Percentiles rank a stretch among this genome's conserved stretches.
phyloP scores from a whole-genome alignment of 2,797 vertebrate species.

The Galago senegalensis region DNA sequence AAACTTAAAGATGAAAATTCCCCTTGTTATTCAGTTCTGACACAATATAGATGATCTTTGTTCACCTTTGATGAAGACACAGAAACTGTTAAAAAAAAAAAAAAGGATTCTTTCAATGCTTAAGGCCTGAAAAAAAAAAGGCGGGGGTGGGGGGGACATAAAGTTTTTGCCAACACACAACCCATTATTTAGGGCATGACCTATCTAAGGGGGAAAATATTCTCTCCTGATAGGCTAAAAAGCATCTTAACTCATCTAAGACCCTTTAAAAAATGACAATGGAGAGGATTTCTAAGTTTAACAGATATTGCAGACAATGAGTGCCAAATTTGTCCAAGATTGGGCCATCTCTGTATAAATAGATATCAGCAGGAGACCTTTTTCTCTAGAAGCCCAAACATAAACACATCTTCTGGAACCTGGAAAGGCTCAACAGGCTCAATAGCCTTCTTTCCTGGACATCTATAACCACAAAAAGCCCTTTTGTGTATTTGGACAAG shows the following conservation, averaged over 20 bases:
- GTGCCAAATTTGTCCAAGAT: not conserved
- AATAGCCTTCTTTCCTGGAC: not conserved
- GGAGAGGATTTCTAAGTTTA: not conserved
- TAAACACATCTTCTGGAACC: not conserved
- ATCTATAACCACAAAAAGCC: not conserved
- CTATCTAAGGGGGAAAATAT: not conserved
- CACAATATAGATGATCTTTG: not conserved
- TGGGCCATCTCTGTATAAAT: not conserved
- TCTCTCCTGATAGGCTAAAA: not conserved
- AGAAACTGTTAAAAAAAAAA: not conserved
- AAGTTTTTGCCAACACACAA: not conserved
- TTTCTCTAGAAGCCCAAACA: not conserved
- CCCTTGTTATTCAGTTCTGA: not conserved
- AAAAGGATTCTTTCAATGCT: not conserved
- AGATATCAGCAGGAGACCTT: not conserved
- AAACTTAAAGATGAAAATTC: not conserved
- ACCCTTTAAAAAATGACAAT: not conserved
- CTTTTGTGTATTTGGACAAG: not conserved
- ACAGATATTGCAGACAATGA: not conserved
- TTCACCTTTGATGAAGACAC: not conserved
- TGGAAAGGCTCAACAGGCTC: not conserved
- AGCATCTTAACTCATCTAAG: slow-evolving; percentile 4
- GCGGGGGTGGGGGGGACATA: not conserved
- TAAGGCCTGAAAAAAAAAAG: not conserved
- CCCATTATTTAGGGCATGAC: not conserved